Base-by-base conservation (phyloP, 92 coral and sea anemone genomes). In the Palythoa grandis region DNA sequence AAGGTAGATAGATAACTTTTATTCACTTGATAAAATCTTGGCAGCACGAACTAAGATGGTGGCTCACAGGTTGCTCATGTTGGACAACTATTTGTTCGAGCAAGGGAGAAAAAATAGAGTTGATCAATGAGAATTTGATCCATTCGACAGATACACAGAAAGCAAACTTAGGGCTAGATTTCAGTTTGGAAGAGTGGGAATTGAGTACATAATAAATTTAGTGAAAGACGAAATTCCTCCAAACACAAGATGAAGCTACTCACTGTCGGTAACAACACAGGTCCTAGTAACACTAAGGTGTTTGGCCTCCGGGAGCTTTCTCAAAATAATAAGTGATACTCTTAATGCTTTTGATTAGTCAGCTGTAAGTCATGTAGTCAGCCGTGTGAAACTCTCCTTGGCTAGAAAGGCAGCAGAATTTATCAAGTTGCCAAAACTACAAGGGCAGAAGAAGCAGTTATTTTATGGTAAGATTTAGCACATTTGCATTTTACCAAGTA, bases 211-310 rank as follows among this genome's bases (percentile, higher is more conserved):
- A 0, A 76, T 82, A 29, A 66, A 74, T 38, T 76, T 82, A 16
- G 47, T 83, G 73, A 68, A n/a, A 72, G 79, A 88, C 57, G 88
- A 88, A 73, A 83, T 88, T 75, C 17, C 70, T 50, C 92, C 88
- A 47, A 37, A 68, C 48, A 89, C 92, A 54, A 85, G 76, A 24
- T 68, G 92, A 74, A 84, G 89, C 82, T 79, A 74, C 22, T 69
- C 89, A 71, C 52, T 89, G 72, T 89, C 92, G 24, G 92, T 86
- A 20, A 78, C 76, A 12, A 79, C 69, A 24, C 92, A 89, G 35
- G 89, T 89, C 24, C 70, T 89, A 63, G 66, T 89, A 16, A 84
- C 86, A 1, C 57, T 89, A 19, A 84, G 88, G 70, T 89, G n/a
- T n/a, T n/a, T n/a, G n/a, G n/a, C n/a, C n/a, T n/a, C n/a, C n/a